A percentile compares a stretch with the other conserved stretches of the same genome.
Conservation (phyloP, 2,113 vertebrate species). For the Orthonyx spaldingii region DNA sequence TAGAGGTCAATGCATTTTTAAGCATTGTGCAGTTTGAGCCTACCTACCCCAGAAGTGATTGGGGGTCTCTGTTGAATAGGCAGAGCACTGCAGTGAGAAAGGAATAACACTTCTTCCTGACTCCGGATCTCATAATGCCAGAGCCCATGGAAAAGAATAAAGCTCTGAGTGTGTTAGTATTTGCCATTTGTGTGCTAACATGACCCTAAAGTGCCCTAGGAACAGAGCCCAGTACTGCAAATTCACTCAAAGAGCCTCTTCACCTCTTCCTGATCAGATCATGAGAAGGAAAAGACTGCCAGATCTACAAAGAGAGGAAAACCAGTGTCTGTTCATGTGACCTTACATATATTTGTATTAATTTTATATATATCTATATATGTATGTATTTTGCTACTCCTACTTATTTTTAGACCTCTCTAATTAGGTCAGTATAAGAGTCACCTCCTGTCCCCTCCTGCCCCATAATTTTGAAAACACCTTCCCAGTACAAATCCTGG, state of each 20-base stretch:
- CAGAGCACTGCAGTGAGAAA: not conserved
- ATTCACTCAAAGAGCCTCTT: constrained; percentile 43
- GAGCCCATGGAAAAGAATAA: not conserved
- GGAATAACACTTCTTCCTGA: not conserved
- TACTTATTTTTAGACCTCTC: constrained; percentile 47
- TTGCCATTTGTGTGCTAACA: constrained; percentile 32
- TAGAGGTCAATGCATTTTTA: not conserved
- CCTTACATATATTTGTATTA: not conserved
- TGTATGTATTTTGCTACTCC: not conserved
- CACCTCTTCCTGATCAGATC: constrained; percentile 21
- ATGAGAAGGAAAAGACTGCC: not conserved
- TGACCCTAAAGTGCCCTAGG: constrained; percentile 39
- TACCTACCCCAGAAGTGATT: not conserved
- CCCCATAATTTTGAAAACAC: constrained; percentile 33
- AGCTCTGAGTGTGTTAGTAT: constrained; percentile 1
- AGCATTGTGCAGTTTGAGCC: not conserved
- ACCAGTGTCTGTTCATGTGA: not conserved
- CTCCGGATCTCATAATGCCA: not conserved
- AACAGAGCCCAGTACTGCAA: constrained; percentile 17
- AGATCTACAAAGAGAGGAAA: not conserved
- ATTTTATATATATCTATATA: not conserved
- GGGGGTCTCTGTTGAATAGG: not conserved
- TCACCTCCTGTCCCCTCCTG: constrained; percentile 3
- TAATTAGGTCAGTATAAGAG: constrained; percentile 45
- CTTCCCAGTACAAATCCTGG: constrained; percentile 34